A percentile compares a stretch with the other conserved stretches of the same genome.
These are phyloP conservation scores for Melanocharis versteri DNA, from an alignment of 2,113 vertebrate species.

Conservation along the genomic window DNA sequence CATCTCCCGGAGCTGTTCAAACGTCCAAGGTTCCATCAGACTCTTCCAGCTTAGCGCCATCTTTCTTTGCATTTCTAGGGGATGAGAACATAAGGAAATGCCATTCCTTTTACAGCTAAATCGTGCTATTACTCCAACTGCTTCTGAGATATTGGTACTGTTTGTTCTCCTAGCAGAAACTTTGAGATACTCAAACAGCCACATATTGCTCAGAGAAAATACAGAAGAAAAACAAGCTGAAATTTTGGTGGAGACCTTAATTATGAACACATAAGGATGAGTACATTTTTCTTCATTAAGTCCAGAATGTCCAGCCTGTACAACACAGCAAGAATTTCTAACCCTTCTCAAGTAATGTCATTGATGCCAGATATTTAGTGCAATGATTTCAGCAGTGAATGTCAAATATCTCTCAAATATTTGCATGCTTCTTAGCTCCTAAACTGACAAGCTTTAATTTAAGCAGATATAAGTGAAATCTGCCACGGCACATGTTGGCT, in stretches of 20 bases:
- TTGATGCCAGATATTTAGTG: constrained; percentile 30
- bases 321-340: background rate
- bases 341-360: background rate
- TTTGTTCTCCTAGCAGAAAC: constrained; percentile 29
- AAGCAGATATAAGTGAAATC: constrained; percentile 57
- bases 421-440: constrained; percentile 34
- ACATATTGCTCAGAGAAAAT: constrained; percentile 17
- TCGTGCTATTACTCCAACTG: background rate
- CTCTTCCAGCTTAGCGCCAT: background rate
- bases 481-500: constrained; percentile 40
- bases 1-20: background rate
- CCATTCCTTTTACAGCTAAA: constrained; percentile 57
- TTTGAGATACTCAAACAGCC: background rate
- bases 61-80: background rate
- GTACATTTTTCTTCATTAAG: background rate
- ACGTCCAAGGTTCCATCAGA: background rate
- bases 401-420: constrained; percentile 57
- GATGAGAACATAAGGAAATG: constrained; percentile 39
- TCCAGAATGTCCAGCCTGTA: constrained; percentile 1
- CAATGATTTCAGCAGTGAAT: constrained; percentile 24
- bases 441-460: constrained; percentile 50
- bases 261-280: background rate
- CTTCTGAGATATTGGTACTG: constrained; percentile 23
- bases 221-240: background rate
- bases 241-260: background rate